Base-by-base conservation (phyloP, 2,888 invertebrate genomes). In the Phalera bucephala region DNA sequence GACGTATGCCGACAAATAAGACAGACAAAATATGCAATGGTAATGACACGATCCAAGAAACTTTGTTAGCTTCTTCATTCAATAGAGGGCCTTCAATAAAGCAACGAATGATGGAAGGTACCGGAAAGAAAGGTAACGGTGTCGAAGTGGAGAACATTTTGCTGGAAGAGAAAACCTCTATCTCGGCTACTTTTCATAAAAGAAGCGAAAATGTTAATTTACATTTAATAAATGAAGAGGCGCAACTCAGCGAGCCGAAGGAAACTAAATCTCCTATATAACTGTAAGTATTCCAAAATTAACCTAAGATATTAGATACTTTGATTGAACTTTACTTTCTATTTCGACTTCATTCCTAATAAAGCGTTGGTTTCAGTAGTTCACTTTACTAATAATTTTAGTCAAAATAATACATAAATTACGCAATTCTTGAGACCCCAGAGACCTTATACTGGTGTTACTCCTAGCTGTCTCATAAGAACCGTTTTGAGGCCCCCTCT, bases 1-100 rank as follows among this genome's bases (percentile, higher is more conserved):
- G 85, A 1, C 64, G 87, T 13, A 84, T 85, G 79, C 80, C 80
- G 11, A 79, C 83, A 3, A 80, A 85, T 36, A 92, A 92, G 56
- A 89, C 93, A 6, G 94, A 95, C 62, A 91, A 94, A 59, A 48
- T 94, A 34, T 95, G 94, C 75, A 95, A 95, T 61, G 95, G 94
- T 1, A 94, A 93, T 72, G 94, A 94, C 54, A 94, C 94, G 1
- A 91, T 93, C 53, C 94, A 94, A 63, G 93, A 94, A 68, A 92
- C 92, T 22, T 74, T 93, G 52, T 71, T 93, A 40, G 91, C 91
- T 7, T 85, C 91, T 3, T 91, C 91, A 8, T 85, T 92, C 33
- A 91, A 92, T 59, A 77, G 92, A 54, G 90, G 91, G 0, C 83
- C 88, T 0, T 88, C 89, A 8, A 64, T 87, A 48, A 87, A 87